Conservation (phyloP, 2,888 invertebrate genomes). For the Philereme vetulata region DNA sequence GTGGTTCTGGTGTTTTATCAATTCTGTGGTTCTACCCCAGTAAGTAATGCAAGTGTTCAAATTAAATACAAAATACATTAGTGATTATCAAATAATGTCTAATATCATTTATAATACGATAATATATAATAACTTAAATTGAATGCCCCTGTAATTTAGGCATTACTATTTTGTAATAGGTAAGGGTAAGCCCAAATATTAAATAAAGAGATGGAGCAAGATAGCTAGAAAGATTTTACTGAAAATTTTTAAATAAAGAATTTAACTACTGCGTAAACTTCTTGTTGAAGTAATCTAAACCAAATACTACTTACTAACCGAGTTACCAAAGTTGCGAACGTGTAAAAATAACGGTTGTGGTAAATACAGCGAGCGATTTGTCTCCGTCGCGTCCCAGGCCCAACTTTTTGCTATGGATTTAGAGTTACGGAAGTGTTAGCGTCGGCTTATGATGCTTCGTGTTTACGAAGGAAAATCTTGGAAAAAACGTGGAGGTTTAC, state of each 20-base stretch:
- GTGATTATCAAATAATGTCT: too few species aligned
- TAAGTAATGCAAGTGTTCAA: too few species aligned
- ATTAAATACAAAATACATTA: too few species aligned
- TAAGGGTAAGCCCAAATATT: too few species aligned
- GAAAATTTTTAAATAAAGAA: not conserved
- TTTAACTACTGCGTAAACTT: constrained; percentile 1
- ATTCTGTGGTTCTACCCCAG: too few species aligned
- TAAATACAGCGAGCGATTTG: constrained; percentile 45
- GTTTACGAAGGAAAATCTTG: constrained; percentile 32
- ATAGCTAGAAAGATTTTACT: too few species aligned
- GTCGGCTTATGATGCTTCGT: constrained; percentile 34
- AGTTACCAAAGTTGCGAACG: constrained; percentile 34
- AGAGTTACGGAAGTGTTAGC: constrained; percentile 32
- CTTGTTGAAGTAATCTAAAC: not conserved
- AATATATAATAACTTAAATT: too few species aligned
- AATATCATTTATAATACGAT: too few species aligned
- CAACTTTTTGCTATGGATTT: constrained; percentile 42
- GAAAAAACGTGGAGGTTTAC: constrained; percentile 23
- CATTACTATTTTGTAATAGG: too few species aligned
- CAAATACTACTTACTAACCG: constrained; percentile 14
- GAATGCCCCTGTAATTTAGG: too few species aligned
- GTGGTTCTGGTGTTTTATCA: too few species aligned
- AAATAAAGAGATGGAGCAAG: too few species aligned
- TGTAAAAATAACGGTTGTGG: constrained; percentile 34
- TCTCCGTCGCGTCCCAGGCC: constrained; percentile 38